phyloP scores from a whole-genome alignment of 2,888 invertebrate species.

The Hirtodrosophila cameraria region DNA sequence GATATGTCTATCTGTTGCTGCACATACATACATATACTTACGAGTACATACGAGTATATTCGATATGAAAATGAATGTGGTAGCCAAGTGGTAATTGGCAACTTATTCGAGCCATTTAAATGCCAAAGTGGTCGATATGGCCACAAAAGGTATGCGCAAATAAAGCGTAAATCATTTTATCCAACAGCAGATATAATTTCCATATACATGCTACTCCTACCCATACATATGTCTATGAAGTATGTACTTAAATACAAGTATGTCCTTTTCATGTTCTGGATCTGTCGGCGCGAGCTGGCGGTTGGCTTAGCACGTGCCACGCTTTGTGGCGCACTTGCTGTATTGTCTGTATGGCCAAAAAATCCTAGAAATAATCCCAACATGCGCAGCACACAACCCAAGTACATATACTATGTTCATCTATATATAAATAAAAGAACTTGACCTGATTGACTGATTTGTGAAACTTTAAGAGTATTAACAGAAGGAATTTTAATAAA shows the following conservation, averaged over 20 bases:
- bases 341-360: conserved; percentile 20
- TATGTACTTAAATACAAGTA: conserved; percentile 26
- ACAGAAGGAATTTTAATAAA: too few species aligned
- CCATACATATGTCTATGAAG: too few species aligned
- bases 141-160: conserved; percentile 16
- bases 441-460: too few species aligned
- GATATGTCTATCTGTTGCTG: conserved; percentile 9
- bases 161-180: conserved; percentile 72
- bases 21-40: too few species aligned
- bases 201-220: conserved; percentile 2
- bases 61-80: conserved; percentile 36
- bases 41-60: too few species aligned
- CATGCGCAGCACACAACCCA: conserved; percentile 34
- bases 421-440: too few species aligned
- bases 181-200: conserved; percentile 58
- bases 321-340: conserved; percentile 21
- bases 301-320: conserved; percentile 39
- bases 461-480: too few species aligned
- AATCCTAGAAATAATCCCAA: conserved; percentile 46
- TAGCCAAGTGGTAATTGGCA: conserved; percentile 55
- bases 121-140: conserved; percentile 21
- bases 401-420: too few species aligned
- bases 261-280: conserved; percentile 8
- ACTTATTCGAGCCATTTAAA: conserved; percentile 58
- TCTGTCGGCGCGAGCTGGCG: conserved; percentile 19